Base-by-base conservation (phyloP, 2,113 vertebrate species). In the Myiagra hebetior region DNA sequence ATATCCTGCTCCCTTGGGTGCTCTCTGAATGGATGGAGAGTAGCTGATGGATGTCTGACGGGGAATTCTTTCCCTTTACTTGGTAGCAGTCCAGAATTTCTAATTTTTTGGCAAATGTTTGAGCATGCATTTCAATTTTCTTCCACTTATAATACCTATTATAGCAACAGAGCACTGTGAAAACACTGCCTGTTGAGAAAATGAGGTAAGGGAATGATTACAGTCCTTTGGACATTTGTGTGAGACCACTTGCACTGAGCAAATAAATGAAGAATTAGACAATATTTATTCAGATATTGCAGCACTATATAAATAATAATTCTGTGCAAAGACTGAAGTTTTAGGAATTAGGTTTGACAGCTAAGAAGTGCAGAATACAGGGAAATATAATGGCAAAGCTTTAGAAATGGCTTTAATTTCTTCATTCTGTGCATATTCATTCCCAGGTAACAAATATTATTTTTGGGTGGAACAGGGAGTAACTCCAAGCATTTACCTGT, bases 41-140 rank as follows among this genome's bases (percentile, higher is more conserved):
- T 37, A 78, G 39, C 28, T 92, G 49, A 47, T 73, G 46, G 13
- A 70, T 52, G 17, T 9, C 50, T 85, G 74, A 67, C 59, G 60
- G 60, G 63, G 42, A 92, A 77, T 74, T 93, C 24, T 42, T 92
- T 57, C 22, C 31, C 28, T 39, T 90, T 57, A 59, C 41, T 80
- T 93, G 79, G 59, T 42, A 72, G 33, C 30, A 64, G 24, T 35
- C 53, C 68, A 75, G 52, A 73, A 80, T n/a, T 83, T 59, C n/a
- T 93, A 60, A 86, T 72, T 60, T 92, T 92, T 64, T 79, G 49
- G 68, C 75, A 95, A 90, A 91, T 55, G 50, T 64, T 81, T 91
- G 37, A 82, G 57, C 20, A 88, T 26, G 20, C 57, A 85, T 95
- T 95, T 91, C 37, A 93, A 65, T 91, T 96, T 91, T 82, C 50